A percentile compares a stretch with the other conserved stretches of the same genome.
These are phyloP conservation scores for Rhopalosiphum padi DNA, from an alignment of 1,140 invertebrate species.

Conservation along the genomic window DNA sequence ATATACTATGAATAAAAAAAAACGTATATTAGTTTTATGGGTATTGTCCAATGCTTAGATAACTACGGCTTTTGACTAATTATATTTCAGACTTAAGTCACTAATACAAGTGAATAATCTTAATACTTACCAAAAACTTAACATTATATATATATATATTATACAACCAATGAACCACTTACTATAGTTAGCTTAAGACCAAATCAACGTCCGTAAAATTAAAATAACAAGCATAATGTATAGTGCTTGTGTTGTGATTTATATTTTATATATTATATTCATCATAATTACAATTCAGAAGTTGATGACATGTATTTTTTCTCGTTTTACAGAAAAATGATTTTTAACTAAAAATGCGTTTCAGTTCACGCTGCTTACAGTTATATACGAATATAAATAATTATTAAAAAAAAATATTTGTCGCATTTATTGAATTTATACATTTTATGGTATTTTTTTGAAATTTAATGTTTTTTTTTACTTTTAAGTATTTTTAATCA, in stretches of 20 bases:
- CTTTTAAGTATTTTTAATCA: too few relatives aligned
- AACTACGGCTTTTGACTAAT: background rate
- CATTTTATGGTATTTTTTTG: too few relatives aligned
- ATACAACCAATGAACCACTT: background rate
- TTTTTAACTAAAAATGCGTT: too few relatives aligned
- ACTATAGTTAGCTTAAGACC: background rate
- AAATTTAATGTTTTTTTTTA: too few relatives aligned
- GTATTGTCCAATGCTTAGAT: background rate
- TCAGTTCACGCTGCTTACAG: too few relatives aligned
- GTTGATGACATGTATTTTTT: background rate
- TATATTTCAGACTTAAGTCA: background rate
- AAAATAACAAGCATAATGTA: background rate
- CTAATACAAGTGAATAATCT: background rate
- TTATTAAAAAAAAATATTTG: too few relatives aligned
- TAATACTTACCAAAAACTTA: too few relatives aligned
- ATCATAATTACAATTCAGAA: background rate
- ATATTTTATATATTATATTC: too few relatives aligned
- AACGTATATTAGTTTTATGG: background rate
- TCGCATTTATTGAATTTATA: too few relatives aligned
- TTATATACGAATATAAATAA: too few relatives aligned
- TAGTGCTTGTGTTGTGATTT: too few relatives aligned
- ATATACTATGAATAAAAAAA: background rate
- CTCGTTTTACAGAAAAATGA: too few relatives aligned
- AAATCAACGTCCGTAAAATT: background rate
- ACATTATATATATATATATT: background rate